Evolutionary conservation across 2,113 vertebrate species (phyloP), one percentile per base, ranked within the genome.

Genomic region (Rhadina sibilatrix): DNA sequence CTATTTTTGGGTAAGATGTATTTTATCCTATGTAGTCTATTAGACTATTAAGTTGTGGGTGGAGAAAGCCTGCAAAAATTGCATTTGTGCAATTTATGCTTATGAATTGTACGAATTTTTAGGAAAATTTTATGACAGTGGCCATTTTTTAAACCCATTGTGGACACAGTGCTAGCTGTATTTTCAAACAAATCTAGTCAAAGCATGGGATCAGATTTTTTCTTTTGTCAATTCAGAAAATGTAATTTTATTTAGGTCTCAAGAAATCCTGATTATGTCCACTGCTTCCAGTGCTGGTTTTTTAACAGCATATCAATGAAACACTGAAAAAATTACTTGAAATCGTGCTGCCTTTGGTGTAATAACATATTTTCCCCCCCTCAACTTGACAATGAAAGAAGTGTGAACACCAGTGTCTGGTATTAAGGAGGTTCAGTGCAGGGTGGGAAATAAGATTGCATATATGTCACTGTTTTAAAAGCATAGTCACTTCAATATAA

Each of bases 341-440:
- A 74, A n/a, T 30, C 0, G 0, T 9, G 20, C 12, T 78, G 3
- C 8, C 9, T 65, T 65, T 6, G 6, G 9, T 76, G 46, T 44
- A 5, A 2, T 22, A n/a, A 31, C 17, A 11, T 25, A 5, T 16
- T 35, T 9, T 6, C 9, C 10, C 8, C 4, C 11, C 15, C 8
- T 31, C 16, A 63, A 2, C 22, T 37, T 59, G 38, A 42, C 21
- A n/a, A 8, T 11, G 46, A 37, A 23, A 16, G 4, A 70, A 33
- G 15, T 10, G 6, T 53, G 33, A 52, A 70, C 64, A 17, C 23
- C 15, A 22, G 5, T 7, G 8, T 27, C 52, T 83, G 35, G 11
- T 74, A 24, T 20, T 22, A 20, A 47, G 8, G 7, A 11, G 1
- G 4, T 15, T 88, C 27, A 10, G 18, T 54, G 14, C 53, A 25